Conservation (phyloP, 2,113 vertebrate genomes). For the Leucoraja erinaceus region DNA sequence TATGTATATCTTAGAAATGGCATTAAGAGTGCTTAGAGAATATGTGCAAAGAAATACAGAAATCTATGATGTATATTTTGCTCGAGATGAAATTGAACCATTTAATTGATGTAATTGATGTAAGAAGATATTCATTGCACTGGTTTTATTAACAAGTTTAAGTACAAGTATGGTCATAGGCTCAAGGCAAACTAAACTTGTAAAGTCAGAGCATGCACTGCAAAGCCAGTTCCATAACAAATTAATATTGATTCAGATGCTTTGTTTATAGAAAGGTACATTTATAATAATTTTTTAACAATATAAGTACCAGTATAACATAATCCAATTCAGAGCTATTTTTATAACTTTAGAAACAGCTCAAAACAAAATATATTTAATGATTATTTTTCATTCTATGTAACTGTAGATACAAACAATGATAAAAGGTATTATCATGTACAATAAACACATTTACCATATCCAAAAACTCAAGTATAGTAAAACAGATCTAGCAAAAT, state of each 20-base stretch:
- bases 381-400: neutral
- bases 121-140: no score
- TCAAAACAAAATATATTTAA: neutral
- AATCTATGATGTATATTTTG: no score
- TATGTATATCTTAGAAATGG: no score
- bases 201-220: neutral
- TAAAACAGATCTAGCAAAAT: neutral
- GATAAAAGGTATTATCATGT: neutral
- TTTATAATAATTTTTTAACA: neutral
- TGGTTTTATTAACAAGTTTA: neutral
- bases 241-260: neutral
- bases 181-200: neutral
- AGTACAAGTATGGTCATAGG: neutral
- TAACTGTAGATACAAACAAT: neutral
- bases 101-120: no score
- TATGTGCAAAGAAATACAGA: no score
- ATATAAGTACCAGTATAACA: neutral
- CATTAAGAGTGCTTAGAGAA: no score
- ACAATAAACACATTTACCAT: neutral
- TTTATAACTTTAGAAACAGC: neutral
- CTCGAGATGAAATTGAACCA: no score
- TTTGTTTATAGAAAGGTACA: neutral
- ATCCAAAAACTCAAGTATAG: neutral
- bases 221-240: neutral
- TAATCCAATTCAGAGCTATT: neutral